Evolutionary conservation across 1,140 invertebrate species (phyloP).

Genomic region (Rhopalosiphum padi): DNA sequence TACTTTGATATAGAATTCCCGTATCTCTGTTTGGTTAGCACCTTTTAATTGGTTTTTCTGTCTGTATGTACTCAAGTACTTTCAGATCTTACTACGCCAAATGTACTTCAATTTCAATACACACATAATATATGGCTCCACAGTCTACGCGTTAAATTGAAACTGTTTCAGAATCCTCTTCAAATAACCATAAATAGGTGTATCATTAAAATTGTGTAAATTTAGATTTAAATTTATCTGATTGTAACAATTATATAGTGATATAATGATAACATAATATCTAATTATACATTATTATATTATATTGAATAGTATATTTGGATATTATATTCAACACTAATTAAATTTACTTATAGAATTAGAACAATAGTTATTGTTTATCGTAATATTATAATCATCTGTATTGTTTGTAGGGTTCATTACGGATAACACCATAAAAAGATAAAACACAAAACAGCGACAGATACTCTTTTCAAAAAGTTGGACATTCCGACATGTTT

Average conservation of each 20-base stretch:
- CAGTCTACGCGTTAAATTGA: not conserved
- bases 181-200: not conserved
- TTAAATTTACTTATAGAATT: not conserved
- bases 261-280: not conserved
- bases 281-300: not conserved
- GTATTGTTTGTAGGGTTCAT: not conserved
- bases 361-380: not conserved
- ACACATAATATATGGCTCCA: not conserved
- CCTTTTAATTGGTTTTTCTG: constrained; percentile 24
- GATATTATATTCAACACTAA: not conserved
- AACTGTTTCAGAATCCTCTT: not conserved
- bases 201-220: not conserved
- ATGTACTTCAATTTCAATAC: not conserved
- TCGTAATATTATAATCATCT: not conserved
- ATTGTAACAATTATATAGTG: not conserved
- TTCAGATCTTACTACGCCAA: not conserved
- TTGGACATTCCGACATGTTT: not conserved
- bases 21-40: not conserved
- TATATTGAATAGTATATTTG: not conserved
- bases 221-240: not conserved
- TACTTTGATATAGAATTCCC: not conserved
- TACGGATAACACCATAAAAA: not conserved
- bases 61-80: not conserved
- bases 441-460: not conserved
- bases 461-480: not conserved